Conservation (phyloP, 2,113 vertebrate genomes). For the Antechinus stuartii region DNA sequence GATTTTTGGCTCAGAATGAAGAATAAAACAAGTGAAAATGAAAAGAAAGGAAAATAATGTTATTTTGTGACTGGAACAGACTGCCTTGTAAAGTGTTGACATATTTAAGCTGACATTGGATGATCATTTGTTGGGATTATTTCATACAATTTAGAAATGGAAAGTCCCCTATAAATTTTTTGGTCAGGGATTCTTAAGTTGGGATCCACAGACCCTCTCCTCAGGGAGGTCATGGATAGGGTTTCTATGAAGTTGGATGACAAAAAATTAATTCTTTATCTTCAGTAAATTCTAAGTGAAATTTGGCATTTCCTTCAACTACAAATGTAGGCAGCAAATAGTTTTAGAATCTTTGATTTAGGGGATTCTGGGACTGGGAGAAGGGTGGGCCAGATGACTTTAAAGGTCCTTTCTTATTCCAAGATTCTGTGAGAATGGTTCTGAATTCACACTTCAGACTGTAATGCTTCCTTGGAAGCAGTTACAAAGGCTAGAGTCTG, state of each 20-base stretch:
- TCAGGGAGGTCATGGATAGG: constrained; percentile 4
- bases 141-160: not conserved
- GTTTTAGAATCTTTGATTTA: not conserved
- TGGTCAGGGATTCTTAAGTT: not conserved
- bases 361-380: not conserved
- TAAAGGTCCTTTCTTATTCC: not conserved
- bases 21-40: not conserved
- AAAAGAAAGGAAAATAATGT: not conserved
- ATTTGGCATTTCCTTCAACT: not conserved
- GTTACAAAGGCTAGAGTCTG: not conserved
- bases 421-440: not conserved
- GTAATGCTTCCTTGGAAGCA: not conserved
- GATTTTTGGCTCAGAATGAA: constrained; percentile 35
- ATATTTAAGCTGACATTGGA: not conserved
- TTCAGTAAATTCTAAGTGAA: not conserved
- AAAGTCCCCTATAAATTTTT: not conserved
- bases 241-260: not conserved
- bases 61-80: not conserved
- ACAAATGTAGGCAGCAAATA: not conserved
- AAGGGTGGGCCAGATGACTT: not conserved
- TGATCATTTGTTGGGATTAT: not conserved
- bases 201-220: not conserved
- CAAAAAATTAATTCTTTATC: not conserved
- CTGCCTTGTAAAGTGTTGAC: not conserved
- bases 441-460: not conserved